Base-by-base conservation (phyloP, 2,888 invertebrate genomes). In the Drosophila cognata region DNA sequence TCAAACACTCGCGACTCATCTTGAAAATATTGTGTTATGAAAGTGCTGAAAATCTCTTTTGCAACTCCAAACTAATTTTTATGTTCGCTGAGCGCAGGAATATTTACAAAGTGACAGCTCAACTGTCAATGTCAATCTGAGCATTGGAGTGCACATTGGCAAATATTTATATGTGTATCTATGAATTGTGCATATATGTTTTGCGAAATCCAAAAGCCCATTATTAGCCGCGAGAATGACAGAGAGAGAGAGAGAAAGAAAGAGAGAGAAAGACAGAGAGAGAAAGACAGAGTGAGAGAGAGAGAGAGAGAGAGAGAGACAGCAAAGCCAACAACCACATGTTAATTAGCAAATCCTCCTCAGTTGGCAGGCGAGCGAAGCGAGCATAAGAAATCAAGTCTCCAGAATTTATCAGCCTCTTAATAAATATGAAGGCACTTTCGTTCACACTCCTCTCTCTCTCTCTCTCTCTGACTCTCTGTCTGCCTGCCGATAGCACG, bases 101-200 rank as follows among this genome's bases (percentile, higher is more conserved):
- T 75, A 51, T 74, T 43, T 51, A 64, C 57, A 31, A 71, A 69
- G 69, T 57, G 75, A 59, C 80, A 50, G 72, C 74, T 79, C 68
- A 76, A 86, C 82, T 76, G 86, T 84, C 86, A 88, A 85, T 88
- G 84, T 69, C 84, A 82, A 84, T 85, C 84, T 85, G 85, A 85
- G 71, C 76, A 69, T 67, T 78, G 65, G 38, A 67, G 59, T 70
- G 67, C 33, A 55, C 75, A 73, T 71, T 78, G 74, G 56, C 86
- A 82, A 88, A 88, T 86, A 85, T 88, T 88, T 85, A 85, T 85
- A 85, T 74, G 65, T 81, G 48, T 78, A 70, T 84, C 82, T 67
- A 74, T 67, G 46, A 25, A 77, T 56, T 61, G 59, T 66, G 74
- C 64, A 76, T 73, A 88, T 79, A 84, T 77, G 4, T 62, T 67